These are phyloP conservation scores for Sitobion miscanthi DNA, from an alignment of 1,140 invertebrate genomes.

Conservation along the genomic window DNA sequence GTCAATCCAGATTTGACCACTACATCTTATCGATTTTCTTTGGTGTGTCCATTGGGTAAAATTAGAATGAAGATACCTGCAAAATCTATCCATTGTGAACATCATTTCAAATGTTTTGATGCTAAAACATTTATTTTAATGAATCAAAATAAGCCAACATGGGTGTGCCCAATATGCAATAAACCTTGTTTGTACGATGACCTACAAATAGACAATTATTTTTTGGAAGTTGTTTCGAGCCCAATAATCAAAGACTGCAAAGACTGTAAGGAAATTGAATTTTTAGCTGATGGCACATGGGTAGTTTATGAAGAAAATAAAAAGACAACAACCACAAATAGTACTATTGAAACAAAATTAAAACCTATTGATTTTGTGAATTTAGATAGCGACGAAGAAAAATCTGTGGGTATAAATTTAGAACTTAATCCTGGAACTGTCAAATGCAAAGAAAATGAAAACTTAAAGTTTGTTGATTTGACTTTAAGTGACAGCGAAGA, in stretches of 20 bases:
- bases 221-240: conserved; percentile 44
- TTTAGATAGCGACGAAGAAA: conserved; percentile 50
- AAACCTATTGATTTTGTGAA: conserved; percentile 38
- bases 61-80: conserved; percentile 93
- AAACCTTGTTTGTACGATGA: conserved; percentile 64
- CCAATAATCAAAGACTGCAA: neutral
- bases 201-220: conserved; percentile 54
- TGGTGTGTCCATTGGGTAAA: conserved; percentile 85
- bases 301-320: conserved; percentile 49
- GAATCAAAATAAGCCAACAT: conserved; percentile 98
- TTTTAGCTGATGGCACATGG: conserved; percentile 55
- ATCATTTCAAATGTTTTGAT: conserved; percentile 98
- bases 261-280: conserved; percentile 50
- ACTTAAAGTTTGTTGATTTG: conserved; percentile 36
- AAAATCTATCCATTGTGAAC: conserved; percentile 81
- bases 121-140: conserved; percentile 93
- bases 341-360: neutral
- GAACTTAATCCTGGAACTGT: neutral
- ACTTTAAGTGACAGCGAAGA: conserved; percentile 38
- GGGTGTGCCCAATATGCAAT: conserved; percentile 98
- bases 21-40: conserved; percentile 55
- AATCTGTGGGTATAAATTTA: neutral
- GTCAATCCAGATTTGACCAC: conserved; percentile 57
- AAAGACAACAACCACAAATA: neutral
- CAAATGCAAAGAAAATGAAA: neutral